phyloP scores from a whole-genome alignment of 2,113 vertebrate genomes.

The Myodes glareolus region DNA sequence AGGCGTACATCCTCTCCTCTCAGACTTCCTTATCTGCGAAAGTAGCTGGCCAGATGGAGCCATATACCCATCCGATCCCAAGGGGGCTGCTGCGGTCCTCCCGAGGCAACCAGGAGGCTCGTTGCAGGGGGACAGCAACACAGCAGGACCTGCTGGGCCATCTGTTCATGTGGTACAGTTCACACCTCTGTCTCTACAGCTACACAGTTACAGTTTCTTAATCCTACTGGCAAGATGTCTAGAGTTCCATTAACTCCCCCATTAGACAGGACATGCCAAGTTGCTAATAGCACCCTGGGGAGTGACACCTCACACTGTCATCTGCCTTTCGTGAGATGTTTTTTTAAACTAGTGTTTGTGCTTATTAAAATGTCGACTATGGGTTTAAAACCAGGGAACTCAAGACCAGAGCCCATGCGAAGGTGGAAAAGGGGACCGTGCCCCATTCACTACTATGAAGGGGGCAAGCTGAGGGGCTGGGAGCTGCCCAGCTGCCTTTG shows the following conservation, averaged over 20 bases:
- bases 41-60: neutral
- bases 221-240: neutral
- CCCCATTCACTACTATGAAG: neutral
- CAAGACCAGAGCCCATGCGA: neutral
- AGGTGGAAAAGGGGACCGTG: neutral
- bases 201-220: slow-evolving; percentile 39
- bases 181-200: slow-evolving; percentile 25
- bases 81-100: neutral
- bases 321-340: neutral
- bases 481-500: neutral
- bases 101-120: neutral
- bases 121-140: neutral
- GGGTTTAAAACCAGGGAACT: neutral
- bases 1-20: neutral
- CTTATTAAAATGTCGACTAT: slow-evolving; percentile 55
- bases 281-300: slow-evolving; percentile 47
- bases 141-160: neutral
- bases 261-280: slow-evolving; percentile 29
- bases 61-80: neutral
- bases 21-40: neutral
- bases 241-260: neutral
- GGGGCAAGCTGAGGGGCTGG: neutral
- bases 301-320: neutral
- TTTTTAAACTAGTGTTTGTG: neutral
- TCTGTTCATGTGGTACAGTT: slow-evolving; percentile 37